Conservation (phyloP, 2,888 invertebrate species). For the Nematopogon swammerdamellus region DNA sequence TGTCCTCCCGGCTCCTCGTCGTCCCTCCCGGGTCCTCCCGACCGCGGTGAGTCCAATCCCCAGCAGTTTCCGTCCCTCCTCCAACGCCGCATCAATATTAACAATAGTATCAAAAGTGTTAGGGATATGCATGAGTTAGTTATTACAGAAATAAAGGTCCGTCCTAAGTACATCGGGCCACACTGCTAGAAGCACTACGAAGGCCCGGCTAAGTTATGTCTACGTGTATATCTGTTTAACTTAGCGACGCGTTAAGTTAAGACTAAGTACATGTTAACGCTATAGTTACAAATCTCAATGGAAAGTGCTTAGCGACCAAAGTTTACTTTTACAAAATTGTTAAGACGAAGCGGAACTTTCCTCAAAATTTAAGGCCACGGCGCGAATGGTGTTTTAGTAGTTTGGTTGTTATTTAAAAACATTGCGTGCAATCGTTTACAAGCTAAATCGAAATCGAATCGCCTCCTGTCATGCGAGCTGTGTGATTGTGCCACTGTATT, state of each 20-base stretch:
- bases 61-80: background rate
- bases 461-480: too few relatives aligned
- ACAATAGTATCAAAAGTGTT: slow-evolving; percentile 35
- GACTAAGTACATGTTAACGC: background rate
- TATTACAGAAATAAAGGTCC: slow-evolving; percentile 4
- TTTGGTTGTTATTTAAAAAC: slow-evolving; percentile 14
- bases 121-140: slow-evolving; percentile 53
- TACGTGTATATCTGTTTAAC: too few relatives aligned
- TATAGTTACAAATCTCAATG: background rate
- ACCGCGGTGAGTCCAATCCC: too few relatives aligned
- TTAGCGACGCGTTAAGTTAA: too few relatives aligned
- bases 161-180: background rate
- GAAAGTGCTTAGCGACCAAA: background rate
- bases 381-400: slow-evolving; percentile 56
- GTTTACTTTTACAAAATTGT: background rate
- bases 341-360: slow-evolving; percentile 21
- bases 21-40: too few relatives aligned
- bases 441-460: too few relatives aligned
- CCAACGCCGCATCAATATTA: background rate
- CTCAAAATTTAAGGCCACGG: slow-evolving; percentile 55
- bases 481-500: too few relatives aligned
- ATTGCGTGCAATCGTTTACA: background rate
- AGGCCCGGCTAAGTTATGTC: background rate
- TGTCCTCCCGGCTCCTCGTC: too few relatives aligned
- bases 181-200: background rate